Evolutionary conservation across 2,888 invertebrate genomes (phyloP), one percentile per base, ranked within the genome.

Genomic region (Halictus ligatus): DNA sequence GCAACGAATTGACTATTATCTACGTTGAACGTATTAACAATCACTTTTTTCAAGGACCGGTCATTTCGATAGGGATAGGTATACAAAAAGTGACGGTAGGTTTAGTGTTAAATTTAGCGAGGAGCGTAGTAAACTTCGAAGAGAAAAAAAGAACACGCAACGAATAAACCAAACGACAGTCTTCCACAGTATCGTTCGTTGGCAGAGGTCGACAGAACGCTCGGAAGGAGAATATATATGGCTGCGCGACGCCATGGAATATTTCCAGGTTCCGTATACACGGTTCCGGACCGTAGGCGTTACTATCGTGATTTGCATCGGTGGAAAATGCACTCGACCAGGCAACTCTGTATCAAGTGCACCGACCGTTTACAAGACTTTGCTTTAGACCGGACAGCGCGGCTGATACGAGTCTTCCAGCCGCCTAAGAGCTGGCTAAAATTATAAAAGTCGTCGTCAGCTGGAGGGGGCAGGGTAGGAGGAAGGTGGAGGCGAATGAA

Each of bases 241-340:
- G 29, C 13, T n/a, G 12, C 12, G 58, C 58, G n/a, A n/a, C 64
- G 18, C 15, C 29, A 15, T 69, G 6, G 35, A 54, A 10, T 78
- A 54, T n/a, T 71, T 71, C 35, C 43, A 43, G 43, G 40, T n/a
- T 40, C n/a, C 21, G 29, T 64, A 29, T 64, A 29, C 29, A 15
- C 7, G 64, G 64, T 35, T 43, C 43, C 54, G 48, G 64, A 29
- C 46, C 1, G 15, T 58, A 43, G 43, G 46, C n/a, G 46, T 58
- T 67, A 40, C 54, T 10, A 64, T 15, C 67, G 78, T 69, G 67
- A 84, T 73, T 43, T 18, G 83, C 50, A 35, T 50, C 50, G 35
- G 21, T 58, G 84, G 35, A 64, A 73, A 76, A 75, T 25, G 35
- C 43, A 35, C 71, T 71, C 43, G 43, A 43, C 71, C 71, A 43